Conservation (phyloP, 2,888 invertebrate species). For the Stenchaetothrips biformis region DNA sequence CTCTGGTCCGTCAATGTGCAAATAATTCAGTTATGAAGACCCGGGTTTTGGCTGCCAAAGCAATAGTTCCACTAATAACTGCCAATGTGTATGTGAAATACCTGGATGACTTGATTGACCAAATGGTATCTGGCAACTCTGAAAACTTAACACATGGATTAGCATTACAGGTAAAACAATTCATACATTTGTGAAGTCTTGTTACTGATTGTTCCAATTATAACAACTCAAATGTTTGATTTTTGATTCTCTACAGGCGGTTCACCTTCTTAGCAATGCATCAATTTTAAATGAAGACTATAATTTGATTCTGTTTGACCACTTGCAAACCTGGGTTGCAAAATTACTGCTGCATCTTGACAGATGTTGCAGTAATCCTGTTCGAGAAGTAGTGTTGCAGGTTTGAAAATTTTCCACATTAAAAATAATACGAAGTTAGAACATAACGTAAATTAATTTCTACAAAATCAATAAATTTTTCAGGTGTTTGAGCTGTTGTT, state of each 20-base stretch:
- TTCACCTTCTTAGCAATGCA: not conserved
- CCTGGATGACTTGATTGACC: constrained; percentile 44
- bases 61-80: constrained; percentile 58
- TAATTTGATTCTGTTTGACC: not conserved
- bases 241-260: not conserved
- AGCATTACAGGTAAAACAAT: constrained; percentile 55
- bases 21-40: constrained; percentile 62
- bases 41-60: constrained; percentile 66
- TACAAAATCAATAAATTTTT: not conserved
- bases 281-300: not conserved
- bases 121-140: constrained; percentile 40
- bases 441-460: not conserved
- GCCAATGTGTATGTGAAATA: constrained; percentile 42
- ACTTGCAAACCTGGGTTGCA: not conserved
- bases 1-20: constrained; percentile 59
- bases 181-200: no score
- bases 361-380: not conserved
- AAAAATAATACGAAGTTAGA: no score
- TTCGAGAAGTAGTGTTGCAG: not conserved
- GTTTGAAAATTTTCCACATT: not conserved
- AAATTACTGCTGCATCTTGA: not conserved
- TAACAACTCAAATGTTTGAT: no score
- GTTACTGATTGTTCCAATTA: no score
- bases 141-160: constrained; percentile 64
- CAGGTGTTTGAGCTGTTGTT: not conserved